phyloP scores from a whole-genome alignment of 2,113 vertebrate genomes.

The Psettodes erumei region DNA sequence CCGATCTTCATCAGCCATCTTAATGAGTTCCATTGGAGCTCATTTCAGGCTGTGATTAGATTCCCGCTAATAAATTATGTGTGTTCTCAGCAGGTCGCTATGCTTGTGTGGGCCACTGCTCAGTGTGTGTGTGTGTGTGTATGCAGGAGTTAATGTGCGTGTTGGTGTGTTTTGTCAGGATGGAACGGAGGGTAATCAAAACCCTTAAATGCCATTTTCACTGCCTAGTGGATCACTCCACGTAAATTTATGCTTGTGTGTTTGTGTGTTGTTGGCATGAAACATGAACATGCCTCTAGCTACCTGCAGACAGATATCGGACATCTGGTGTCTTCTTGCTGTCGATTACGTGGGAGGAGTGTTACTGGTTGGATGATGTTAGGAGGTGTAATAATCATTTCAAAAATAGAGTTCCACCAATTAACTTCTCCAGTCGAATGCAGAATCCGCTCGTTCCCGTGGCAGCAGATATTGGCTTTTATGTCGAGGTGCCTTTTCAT shows the following conservation, averaged over 20 bases:
- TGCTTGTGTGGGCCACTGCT: conserved; percentile 50
- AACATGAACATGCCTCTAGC: conserved; percentile 1
- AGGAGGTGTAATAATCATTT: conserved; percentile 1
- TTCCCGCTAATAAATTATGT: conserved; percentile 78
- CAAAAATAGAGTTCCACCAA: conserved; percentile 2
- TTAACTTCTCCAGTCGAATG: not conserved
- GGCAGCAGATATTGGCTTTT: not conserved
- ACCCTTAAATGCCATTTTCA: conserved; percentile 8
- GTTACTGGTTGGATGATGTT: not conserved
- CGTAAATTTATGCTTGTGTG: not conserved
- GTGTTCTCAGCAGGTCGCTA: conserved; percentile 76
- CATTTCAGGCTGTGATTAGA: conserved; percentile 78
- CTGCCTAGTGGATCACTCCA: conserved; percentile 1
- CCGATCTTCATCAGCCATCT: conserved; percentile 72
- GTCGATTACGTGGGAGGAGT: not conserved
- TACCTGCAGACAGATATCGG: conserved; percentile 3
- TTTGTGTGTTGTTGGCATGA: not conserved
- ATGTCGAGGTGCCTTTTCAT: not conserved
- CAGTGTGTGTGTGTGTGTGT: not conserved
- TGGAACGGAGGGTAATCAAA: conserved; percentile 19
- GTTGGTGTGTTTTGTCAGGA: conserved; percentile 1
- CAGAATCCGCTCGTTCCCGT: not conserved
- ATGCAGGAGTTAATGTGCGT: not conserved
- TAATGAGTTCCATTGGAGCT: conserved; percentile 83
- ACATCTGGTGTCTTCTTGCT: conserved; percentile 19